Percentiles rank a stretch among this genome's conserved stretches.
phyloP scores from a whole-genome alignment of 2,888 invertebrate species.

The Cataglyphis livida region DNA sequence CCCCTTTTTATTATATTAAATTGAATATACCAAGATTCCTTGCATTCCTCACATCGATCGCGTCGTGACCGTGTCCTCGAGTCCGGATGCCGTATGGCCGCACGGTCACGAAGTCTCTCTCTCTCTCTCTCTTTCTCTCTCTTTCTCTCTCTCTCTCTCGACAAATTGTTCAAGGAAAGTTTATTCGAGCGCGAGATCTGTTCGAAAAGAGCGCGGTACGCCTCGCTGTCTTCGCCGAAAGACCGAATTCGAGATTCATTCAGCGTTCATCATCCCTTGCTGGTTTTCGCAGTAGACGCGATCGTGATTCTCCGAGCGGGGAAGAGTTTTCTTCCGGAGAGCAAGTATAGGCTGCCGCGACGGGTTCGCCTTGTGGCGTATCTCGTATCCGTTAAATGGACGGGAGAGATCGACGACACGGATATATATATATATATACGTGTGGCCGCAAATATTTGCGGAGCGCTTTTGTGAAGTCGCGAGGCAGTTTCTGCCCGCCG shows the following conservation, averaged over 20 bases:
- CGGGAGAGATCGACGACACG: conserved; percentile 10
- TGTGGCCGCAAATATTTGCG: conserved; percentile 53
- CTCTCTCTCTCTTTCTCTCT: conserved; percentile 2
- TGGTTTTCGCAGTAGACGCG: not conserved
- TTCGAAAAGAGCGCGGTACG: conserved; percentile 1
- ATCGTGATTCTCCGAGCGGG: conserved; percentile 24
- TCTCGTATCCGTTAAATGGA: conserved; percentile 48
- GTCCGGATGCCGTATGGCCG: conserved; percentile 15
- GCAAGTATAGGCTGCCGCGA: conserved; percentile 30
- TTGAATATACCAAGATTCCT: conserved; percentile 44
- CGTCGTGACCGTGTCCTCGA: conserved; percentile 27
- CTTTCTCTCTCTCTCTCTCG: conserved; percentile 14
- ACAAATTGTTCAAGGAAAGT: conserved; percentile 44
- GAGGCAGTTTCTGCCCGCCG: conserved; percentile 39
- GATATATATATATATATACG: conserved; percentile 34
- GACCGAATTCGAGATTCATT: conserved; percentile 24
- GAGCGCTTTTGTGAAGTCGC: conserved; percentile 52
- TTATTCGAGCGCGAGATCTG: conserved; percentile 27
- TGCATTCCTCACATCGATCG: conserved; percentile 45
- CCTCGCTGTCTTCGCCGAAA: conserved; percentile 16
- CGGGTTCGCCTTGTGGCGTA: not conserved
- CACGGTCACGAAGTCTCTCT: not conserved
- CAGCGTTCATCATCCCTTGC: conserved; percentile 14
- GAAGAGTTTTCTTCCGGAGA: conserved; percentile 28
- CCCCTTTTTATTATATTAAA: conserved; percentile 52